Evolutionary conservation across 2,888 invertebrate species (phyloP).

Genomic region (Mesorhabditis sp.): DNA sequence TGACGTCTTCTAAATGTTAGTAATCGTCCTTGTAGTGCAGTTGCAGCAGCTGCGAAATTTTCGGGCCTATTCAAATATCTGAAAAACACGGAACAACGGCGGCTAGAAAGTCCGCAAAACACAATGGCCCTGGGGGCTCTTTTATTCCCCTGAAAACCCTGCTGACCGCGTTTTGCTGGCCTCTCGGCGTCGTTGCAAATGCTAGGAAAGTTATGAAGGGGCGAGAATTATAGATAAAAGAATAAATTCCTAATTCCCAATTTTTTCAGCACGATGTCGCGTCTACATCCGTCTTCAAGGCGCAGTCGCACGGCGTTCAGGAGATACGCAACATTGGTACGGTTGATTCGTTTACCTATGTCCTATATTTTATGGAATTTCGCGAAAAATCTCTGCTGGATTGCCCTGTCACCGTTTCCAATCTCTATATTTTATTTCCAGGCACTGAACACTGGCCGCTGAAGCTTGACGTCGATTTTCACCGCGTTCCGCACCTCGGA

Average conservation of each 20-base stretch:
- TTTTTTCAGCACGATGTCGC: background rate
- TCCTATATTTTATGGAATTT: background rate
- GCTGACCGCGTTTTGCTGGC: no score
- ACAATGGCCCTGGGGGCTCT: no score
- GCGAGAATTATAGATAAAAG: background rate
- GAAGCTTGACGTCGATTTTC: background rate
- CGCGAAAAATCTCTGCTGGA: no score
- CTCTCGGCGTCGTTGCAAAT: no score
- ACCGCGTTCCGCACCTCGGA: background rate
- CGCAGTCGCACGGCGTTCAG: background rate
- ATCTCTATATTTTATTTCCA: conserved; percentile 3
- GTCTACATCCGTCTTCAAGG: background rate
- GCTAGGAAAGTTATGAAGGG: background rate
- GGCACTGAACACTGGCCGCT: conserved; percentile 6
- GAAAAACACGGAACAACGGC: no score
- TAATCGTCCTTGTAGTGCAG: no score
- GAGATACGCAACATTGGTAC: background rate
- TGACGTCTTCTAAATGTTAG: no score
- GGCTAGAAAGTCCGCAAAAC: no score
- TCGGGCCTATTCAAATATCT: no score
- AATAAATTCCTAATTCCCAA: background rate
- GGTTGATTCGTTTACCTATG: background rate
- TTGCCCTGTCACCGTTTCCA: background rate
- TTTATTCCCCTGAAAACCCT: no score
- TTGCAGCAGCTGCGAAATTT: no score